Percentiles rank a stretch among this genome's conserved stretches.
These are phyloP conservation scores for Coryphaenoides rupestris DNA, from an alignment of 2,113 vertebrate species.

Conservation along the genomic window DNA sequence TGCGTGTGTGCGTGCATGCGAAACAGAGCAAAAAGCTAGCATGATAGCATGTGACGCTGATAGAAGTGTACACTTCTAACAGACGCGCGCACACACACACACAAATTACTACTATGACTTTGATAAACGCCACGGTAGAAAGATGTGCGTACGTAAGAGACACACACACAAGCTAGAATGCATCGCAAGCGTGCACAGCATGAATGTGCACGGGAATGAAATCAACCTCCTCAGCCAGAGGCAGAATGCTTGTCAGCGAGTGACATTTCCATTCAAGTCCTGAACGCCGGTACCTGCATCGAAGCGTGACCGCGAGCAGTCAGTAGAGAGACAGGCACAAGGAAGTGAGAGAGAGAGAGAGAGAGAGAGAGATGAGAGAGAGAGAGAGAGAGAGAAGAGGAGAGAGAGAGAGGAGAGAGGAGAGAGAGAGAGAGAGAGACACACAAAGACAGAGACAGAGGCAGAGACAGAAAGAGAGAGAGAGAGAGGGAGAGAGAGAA, in stretches of 20 bases:
- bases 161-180: constrained; percentile 3
- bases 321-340: not conserved
- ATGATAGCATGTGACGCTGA: not conserved
- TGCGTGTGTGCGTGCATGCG: not conserved
- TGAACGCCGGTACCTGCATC: constrained; percentile 26
- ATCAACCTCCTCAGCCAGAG: not conserved
- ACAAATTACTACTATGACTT: not conserved
- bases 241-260: not conserved
- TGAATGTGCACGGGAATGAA: not conserved
- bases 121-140: too few species aligned
- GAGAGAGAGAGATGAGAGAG: constrained; percentile 2
- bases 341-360: not conserved
- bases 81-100: not conserved
- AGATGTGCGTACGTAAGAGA: not conserved
- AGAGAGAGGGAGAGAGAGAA: not conserved
- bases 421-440: constrained; percentile 2
- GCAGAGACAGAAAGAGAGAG: not conserved
- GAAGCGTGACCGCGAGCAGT: constrained; percentile 32
- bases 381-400: not conserved
- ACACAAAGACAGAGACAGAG: too few species aligned
- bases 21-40: not conserved
- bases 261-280: constrained; percentile 26
- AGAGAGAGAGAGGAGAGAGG: constrained; percentile 31
- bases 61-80: constrained; percentile 1
- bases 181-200: not conserved